These are phyloP conservation scores for Smithornis capensis DNA, from an alignment of 2,113 vertebrate genomes.

Conservation along the genomic window DNA sequence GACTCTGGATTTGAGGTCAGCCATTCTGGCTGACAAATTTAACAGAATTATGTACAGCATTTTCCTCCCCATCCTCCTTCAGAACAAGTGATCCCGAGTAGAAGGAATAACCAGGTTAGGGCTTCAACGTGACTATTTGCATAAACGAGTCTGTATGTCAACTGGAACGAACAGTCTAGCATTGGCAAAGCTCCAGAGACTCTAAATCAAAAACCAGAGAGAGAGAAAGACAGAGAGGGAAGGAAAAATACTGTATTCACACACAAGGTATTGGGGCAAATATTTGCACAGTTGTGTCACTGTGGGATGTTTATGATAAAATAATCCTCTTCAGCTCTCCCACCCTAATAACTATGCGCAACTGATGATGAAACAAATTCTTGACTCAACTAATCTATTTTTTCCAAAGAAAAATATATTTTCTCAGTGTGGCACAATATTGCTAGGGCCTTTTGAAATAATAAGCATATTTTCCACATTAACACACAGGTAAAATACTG, in stretches of 20 bases:
- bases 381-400: neutral
- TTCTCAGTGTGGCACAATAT: neutral
- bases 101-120: conserved; percentile 7
- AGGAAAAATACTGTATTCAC: neutral
- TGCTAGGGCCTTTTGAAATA: neutral
- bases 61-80: neutral
- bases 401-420: neutral
- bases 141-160: neutral
- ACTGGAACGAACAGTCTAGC: neutral
- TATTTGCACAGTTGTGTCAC: neutral
- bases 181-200: neutral
- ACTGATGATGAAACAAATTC: neutral
- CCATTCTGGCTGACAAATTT: neutral
- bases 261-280: neutral
- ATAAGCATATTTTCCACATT: neutral
- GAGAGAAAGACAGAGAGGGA: neutral
- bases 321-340: neutral
- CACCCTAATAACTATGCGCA: neutral
- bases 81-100: neutral
- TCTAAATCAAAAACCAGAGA: neutral
- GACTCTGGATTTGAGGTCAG: conserved; percentile 34
- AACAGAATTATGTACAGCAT: conserved; percentile 2
- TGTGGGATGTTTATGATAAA: neutral
- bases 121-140: neutral
- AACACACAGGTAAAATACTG: neutral